A percentile compares a stretch with the other conserved stretches of the same genome.
phyloP scores from a whole-genome alignment of 92 coral and sea anemone genomes.

The Meandrina meandrites region DNA sequence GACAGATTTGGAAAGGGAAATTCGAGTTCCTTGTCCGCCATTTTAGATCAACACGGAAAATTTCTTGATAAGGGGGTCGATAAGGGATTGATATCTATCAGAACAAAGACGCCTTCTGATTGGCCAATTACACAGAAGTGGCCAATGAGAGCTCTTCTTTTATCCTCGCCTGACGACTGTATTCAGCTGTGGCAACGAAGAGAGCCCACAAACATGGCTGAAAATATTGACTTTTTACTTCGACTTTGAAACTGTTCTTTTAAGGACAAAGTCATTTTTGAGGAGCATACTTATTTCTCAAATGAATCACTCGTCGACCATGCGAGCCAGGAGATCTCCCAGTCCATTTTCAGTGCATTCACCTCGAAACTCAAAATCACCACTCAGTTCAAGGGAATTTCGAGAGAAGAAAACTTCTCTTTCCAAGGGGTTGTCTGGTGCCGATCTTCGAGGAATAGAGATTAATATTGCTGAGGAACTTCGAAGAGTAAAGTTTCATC shows the following conservation, averaged over 20 bases:
- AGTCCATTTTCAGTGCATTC: conserved; percentile 31
- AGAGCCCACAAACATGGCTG: conserved; percentile 11
- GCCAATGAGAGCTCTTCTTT: conserved; percentile 42
- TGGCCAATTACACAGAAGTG: conserved; percentile 10
- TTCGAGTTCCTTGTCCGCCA: conserved; percentile 39
- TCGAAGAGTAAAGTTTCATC: conserved; percentile 58
- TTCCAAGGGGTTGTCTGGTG: conserved; percentile 39
- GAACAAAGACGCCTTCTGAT: conserved; percentile 37
- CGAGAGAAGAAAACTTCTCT: conserved; percentile 17
- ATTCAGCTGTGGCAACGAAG: conserved; percentile 26
- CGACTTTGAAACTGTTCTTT: not conserved
- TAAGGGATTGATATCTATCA: not conserved
- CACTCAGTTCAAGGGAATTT: conserved; percentile 30
- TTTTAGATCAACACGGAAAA: not conserved
- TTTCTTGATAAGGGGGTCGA: no score
- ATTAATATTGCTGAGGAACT: conserved; percentile 73
- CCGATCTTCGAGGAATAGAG: conserved; percentile 72
- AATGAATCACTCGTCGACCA: not conserved
- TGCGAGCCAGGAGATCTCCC: conserved; percentile 35
- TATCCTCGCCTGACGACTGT: conserved; percentile 56
- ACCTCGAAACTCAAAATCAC: conserved; percentile 19
- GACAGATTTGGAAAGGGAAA: conserved; percentile 50
- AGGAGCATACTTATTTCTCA: not conserved
- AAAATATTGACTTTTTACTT: not conserved
- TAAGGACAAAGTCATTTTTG: conserved; percentile 13